Conservation (phyloP, 1,140 invertebrate genomes). For the Elymnias hypermnestra region DNA sequence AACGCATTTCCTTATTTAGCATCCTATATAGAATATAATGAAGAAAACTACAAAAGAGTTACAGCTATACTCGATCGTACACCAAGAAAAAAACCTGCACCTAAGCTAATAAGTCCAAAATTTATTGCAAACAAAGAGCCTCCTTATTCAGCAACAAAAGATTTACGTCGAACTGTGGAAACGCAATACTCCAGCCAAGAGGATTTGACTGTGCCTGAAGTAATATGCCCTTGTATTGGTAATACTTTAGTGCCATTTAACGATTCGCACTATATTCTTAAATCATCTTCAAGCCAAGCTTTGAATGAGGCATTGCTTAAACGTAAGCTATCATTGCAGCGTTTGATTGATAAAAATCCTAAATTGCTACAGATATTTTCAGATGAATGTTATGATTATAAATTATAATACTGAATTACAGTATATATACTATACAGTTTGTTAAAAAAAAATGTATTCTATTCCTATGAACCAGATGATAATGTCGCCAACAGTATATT, state of each 20-base stretch:
- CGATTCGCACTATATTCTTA: neutral
- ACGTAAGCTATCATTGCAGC: slow-evolving; percentile 38
- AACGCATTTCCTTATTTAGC: slow-evolving; percentile 38
- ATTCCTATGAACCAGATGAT: too few relatives aligned
- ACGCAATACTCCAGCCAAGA: slow-evolving; percentile 64
- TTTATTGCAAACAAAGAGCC: slow-evolving; percentile 34
- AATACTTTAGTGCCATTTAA: slow-evolving; percentile 5
- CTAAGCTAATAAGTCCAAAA: slow-evolving; percentile 32
- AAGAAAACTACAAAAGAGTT: slow-evolving; percentile 51
- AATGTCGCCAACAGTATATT: too few relatives aligned
- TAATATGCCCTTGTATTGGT: slow-evolving; percentile 16
- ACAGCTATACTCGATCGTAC: slow-evolving; percentile 35
- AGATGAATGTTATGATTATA: slow-evolving; percentile 51
- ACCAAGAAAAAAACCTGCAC: slow-evolving; percentile 7
- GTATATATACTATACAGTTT: too few relatives aligned
- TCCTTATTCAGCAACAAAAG: slow-evolving; percentile 47
- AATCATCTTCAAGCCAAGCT: slow-evolving; percentile 21
- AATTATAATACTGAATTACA: slow-evolving; percentile 30
- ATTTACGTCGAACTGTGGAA: slow-evolving; percentile 31
- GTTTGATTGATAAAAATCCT: slow-evolving; percentile 35
- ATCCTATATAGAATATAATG: slow-evolving; percentile 49
- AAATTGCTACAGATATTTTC: slow-evolving; percentile 53
- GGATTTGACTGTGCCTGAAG: slow-evolving; percentile 10
- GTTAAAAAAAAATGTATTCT: too few relatives aligned
- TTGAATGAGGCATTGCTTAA: slow-evolving; percentile 30